Base-by-base conservation (phyloP, 2,888 invertebrate species). In the Chloroclystis v-ata region DNA sequence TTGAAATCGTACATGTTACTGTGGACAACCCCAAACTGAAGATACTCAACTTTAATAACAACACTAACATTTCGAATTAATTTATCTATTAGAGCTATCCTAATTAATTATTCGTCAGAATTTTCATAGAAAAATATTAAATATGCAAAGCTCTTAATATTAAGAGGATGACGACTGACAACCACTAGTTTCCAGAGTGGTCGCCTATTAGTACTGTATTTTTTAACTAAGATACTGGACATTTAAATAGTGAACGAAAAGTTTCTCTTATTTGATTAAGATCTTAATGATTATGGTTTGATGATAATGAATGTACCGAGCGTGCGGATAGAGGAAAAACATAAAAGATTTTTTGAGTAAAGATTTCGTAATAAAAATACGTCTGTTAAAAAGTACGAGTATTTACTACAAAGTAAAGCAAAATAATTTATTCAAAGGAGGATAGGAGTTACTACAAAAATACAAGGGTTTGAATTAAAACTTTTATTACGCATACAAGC, bases 21-120 rank as follows among this genome's bases (percentile, higher is more conserved):
- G 70, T 65, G 54, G 75, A 61, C 1, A 76, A 16, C 1, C 72
- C 71, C 29, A 81, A 47, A 1, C 61, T 58, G 9, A 82, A 37
- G 14, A 60, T 68, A 64, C 75, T 69, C 20, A 78, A 46, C 30
- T 57, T 61, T 37, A 78, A 53, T 8, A 78, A 9, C 35, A 73
- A 37, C 26, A 46, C 64, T 28, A 72, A 58, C 78, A 81, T 82
- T 62, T 63, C 68, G 46, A 9, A 20, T 20, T 38, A 16, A 2
- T n/a, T 33, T 24, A 14, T 24, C 11, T 35, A 10, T 10, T 35
- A 5, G 7, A 11, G 0, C 20, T 10, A 20, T 20, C 20, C 10
- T 9, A 16, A 33, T 10, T 1, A 14, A 5, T 16, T 16, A n/a
- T n/a, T n/a, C n/a, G n/a, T n/a, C n/a, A n/a, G n/a, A n/a, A n/a